Conservation (phyloP, 1,140 invertebrate genomes). For the Ostrea denselamellosa region DNA sequence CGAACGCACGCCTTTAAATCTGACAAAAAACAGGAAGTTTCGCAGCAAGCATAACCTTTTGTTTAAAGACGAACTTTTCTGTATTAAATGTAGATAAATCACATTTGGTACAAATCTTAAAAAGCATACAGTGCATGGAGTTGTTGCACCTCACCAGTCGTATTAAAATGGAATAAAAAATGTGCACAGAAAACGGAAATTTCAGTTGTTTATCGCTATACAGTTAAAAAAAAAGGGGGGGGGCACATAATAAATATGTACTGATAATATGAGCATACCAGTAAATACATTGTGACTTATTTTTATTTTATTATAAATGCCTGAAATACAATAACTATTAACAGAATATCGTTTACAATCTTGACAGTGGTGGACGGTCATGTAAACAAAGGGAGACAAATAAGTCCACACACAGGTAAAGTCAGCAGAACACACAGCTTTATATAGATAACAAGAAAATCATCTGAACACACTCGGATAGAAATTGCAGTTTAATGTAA, state of each 20-base stretch:
- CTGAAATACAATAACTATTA: slow-evolving; percentile 30
- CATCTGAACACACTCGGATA: slow-evolving; percentile 6
- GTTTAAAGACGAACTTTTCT: not conserved
- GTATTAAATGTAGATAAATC: not conserved
- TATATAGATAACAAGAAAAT: not conserved
- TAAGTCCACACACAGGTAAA: not conserved
- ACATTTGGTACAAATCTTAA: not conserved
- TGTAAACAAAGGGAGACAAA: not conserved
- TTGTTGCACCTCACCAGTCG: slow-evolving; percentile 16
- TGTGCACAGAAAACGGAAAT: not conserved
- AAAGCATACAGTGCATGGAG: not conserved
- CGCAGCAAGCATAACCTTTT: slow-evolving; percentile 31
- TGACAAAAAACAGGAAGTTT: slow-evolving; percentile 28
- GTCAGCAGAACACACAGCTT: not conserved
- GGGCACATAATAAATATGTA: not conserved
- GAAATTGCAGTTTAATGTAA: no score
- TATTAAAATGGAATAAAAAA: no score
- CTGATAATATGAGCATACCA: no score
- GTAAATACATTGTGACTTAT: not conserved
- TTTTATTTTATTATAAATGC: slow-evolving; percentile 29
- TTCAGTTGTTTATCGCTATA: no score
- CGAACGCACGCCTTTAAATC: slow-evolving; percentile 27
- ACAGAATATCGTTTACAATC: slow-evolving; percentile 13
- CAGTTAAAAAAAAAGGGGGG: no score
- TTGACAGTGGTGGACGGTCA: not conserved